Base-by-base conservation (phyloP, 2,888 invertebrate genomes). In the Eilema griseolum region DNA sequence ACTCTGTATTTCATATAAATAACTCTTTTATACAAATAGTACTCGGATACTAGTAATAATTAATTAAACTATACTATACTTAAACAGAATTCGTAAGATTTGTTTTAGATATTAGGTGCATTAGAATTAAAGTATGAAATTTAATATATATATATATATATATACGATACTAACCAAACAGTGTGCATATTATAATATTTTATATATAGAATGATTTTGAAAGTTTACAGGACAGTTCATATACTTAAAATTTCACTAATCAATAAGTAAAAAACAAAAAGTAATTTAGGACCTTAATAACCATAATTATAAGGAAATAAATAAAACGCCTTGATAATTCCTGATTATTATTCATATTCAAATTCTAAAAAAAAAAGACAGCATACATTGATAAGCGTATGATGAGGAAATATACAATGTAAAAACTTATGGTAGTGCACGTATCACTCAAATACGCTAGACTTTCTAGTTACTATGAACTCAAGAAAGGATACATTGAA, bases 1-100 rank as follows among this genome's bases (percentile, higher is more conserved):
- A 81, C 82, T 85, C 75, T 85, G 81, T 84, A 86, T 84, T 82
- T 83, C 73, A 80, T 83, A 83, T 83, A 84, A 83, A 83, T 83
- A 82, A 82, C 69, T 81, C 81, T 82, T 72, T 77, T 79, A 69
- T 82, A 81, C 82, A 83, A 83, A 81, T 82, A 83, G 71, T 76
- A 76, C 67, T 74, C 37, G 46, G 70, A 67, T 79, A 79, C 66
- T 76, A 81, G 67, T 41, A 83, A 70, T 41, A 24, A 56, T 62
- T 72, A 79, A 64, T 75, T 78, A 83, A 69, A 65, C 73, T 70
- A 78, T 77, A 77, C 37, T 72, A 61, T 63, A 69, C 73, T 66
- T 73, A 71, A 66, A 80, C 72, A 74, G 75, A 71, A 69, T 75
- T 77, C 20, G 75, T 57, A 69, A 80, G 70, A 77, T 28, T 74